phyloP scores from a whole-genome alignment of 2,113 vertebrate species.

The Beaufortia kweichowensis region DNA sequence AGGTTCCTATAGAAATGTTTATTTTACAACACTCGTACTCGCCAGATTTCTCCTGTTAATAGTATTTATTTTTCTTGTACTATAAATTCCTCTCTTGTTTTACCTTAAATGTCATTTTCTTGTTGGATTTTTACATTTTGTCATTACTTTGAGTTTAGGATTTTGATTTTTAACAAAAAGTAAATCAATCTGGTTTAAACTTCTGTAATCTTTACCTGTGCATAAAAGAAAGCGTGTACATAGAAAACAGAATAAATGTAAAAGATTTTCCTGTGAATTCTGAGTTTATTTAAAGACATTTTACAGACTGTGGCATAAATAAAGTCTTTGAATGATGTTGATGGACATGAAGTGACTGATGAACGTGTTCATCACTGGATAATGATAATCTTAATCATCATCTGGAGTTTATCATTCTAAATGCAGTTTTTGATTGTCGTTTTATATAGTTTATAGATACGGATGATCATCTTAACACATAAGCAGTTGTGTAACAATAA shows the following conservation, averaged over 20 bases:
- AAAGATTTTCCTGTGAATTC: slow-evolving; percentile 55
- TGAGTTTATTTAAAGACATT: slow-evolving; percentile 9
- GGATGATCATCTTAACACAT: too few species aligned
- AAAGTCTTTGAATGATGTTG: slow-evolving; percentile 8
- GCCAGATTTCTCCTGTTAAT: slow-evolving; percentile 71
- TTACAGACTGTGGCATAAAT: neutral
- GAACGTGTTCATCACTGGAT: neutral
- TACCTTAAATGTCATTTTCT: slow-evolving; percentile 57
- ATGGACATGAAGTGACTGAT: neutral
- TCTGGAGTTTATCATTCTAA: too few species aligned
- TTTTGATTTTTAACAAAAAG: slow-evolving; percentile 34
- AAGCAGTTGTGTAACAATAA: too few species aligned
- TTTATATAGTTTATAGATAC: too few species aligned
- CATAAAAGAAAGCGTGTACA: slow-evolving; percentile 76
- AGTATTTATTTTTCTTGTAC: slow-evolving; percentile 77
- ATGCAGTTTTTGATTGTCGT: too few species aligned
- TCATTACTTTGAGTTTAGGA: slow-evolving; percentile 1
- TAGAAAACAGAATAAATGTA: slow-evolving; percentile 71
- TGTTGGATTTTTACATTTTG: slow-evolving; percentile 59
- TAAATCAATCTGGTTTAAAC: slow-evolving; percentile 55
- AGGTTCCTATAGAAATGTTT: slow-evolving; percentile 50
- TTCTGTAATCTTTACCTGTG: slow-evolving; percentile 60
- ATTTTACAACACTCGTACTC: slow-evolving; percentile 61
- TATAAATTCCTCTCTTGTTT: slow-evolving; percentile 63
- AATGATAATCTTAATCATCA: too few species aligned